Conservation (phyloP, 2,888 invertebrate genomes). For the Drosophila histrio region DNA sequence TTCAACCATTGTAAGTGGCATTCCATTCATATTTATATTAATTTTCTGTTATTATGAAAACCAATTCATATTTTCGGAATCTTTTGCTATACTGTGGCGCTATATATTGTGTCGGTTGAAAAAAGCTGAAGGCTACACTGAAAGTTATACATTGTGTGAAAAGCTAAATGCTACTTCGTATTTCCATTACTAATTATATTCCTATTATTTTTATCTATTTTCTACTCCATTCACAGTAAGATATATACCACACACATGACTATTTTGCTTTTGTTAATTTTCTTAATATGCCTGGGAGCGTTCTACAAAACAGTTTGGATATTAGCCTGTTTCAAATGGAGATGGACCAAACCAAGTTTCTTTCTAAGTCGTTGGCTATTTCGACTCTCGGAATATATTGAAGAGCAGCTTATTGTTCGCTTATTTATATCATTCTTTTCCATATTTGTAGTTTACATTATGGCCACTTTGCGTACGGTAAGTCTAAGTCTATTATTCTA, state of each 20-base stretch:
- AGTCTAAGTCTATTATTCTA: background rate
- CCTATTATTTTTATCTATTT: background rate
- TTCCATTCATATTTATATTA: background rate
- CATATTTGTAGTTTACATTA: constrained; percentile 87
- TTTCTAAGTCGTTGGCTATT: constrained; percentile 21
- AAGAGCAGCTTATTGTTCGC: constrained; percentile 18
- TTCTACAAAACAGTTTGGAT: constrained; percentile 36
- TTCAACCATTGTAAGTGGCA: constrained; percentile 24
- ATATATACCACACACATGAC: constrained; percentile 79
- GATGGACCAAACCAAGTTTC: background rate
- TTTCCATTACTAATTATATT: background rate
- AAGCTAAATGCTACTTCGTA: too few relatives aligned
- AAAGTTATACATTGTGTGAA: too few relatives aligned
- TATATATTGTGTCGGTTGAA: too few relatives aligned
- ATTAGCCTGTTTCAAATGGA: background rate
- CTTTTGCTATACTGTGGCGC: too few relatives aligned
- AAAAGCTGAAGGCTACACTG: too few relatives aligned
- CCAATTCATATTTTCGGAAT: background rate
- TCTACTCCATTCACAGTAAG: background rate
- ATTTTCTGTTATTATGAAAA: background rate
- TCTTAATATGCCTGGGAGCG: constrained; percentile 9
- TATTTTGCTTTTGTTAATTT: background rate
- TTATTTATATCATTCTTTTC: constrained; percentile 83
- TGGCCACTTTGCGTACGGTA: constrained; percentile 36
- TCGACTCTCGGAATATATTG: constrained; percentile 1